These are phyloP conservation scores for Isoperla grammatica DNA, from an alignment of 2,888 invertebrate genomes.

Conservation along the genomic window DNA sequence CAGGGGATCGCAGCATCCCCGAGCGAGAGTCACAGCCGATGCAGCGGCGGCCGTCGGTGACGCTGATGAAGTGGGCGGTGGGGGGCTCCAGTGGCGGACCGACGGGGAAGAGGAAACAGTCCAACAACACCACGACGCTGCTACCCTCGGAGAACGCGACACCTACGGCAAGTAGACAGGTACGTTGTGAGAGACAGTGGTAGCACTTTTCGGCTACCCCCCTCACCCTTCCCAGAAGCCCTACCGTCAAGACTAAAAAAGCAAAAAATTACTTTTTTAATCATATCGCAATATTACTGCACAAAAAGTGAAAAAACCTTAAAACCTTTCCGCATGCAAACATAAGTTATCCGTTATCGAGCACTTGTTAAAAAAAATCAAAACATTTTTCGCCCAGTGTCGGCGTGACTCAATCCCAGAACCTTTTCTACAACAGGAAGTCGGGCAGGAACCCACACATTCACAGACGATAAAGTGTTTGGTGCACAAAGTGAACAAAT, in stretches of 20 bases:
- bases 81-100: slow-evolving; percentile 35
- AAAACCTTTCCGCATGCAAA: too few species aligned
- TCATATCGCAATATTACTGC: too few species aligned
- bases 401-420: too few species aligned
- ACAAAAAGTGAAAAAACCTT: too few species aligned
- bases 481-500: too few species aligned
- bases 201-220: background rate
- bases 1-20: slow-evolving; percentile 34
- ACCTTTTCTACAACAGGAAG: too few species aligned
- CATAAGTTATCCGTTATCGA: too few species aligned
- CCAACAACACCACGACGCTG: slow-evolving; percentile 21
- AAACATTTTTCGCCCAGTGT: too few species aligned
- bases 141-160: slow-evolving; percentile 36
- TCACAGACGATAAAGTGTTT: too few species aligned
- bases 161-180: slow-evolving; percentile 43
- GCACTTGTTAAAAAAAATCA: too few species aligned
- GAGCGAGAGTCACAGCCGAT: slow-evolving; percentile 27
- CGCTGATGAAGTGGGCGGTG: slow-evolving; percentile 37
- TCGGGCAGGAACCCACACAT: too few species aligned
- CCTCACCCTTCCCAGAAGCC: background rate
- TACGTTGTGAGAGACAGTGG: too few species aligned
- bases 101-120: slow-evolving; percentile 19
- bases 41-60: slow-evolving; percentile 34
- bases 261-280: background rate
- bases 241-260: background rate